Conservation (phyloP, 2,797 vertebrate species). For the Poeciliopsis turneri region DNA sequence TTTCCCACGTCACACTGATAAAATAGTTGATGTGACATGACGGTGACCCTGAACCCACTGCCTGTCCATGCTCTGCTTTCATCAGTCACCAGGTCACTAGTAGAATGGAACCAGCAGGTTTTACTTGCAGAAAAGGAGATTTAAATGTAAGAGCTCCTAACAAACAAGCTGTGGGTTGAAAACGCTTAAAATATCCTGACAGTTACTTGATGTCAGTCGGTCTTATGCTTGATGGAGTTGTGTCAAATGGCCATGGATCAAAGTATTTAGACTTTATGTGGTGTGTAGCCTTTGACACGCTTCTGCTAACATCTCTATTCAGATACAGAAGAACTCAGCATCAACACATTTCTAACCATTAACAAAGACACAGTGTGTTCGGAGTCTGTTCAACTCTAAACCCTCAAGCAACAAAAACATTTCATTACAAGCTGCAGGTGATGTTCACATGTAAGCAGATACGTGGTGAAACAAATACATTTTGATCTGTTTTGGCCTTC, state of each 20-base stretch:
- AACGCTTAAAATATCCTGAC: neutral
- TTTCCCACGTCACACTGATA: neutral
- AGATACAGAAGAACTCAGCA: neutral
- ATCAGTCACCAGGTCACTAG: neutral
- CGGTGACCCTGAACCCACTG: neutral
- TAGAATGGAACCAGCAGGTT: neutral
- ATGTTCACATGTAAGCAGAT: neutral
- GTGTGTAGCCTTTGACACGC: neutral
- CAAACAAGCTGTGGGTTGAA: neutral
- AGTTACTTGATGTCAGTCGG: neutral
- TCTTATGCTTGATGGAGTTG: neutral
- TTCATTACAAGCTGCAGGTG: slow-evolving; percentile 2
- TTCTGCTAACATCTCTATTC: neutral
- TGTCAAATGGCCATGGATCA: neutral
- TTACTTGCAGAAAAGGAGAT: neutral
- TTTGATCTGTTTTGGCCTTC: no score
- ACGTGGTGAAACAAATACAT: no score
- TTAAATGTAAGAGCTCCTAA: neutral
- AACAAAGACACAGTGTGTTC: neutral
- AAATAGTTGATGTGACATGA: neutral
- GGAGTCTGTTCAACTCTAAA: neutral
- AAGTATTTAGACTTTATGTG: neutral
- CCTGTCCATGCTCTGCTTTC: neutral
- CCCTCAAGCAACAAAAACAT: neutral
- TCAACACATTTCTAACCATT: neutral